Evolutionary conservation across 2,888 invertebrate species (phyloP), one percentile per base, ranked within the genome.

Genomic region (Pseudococcus jackbeardsleyi): DNA sequence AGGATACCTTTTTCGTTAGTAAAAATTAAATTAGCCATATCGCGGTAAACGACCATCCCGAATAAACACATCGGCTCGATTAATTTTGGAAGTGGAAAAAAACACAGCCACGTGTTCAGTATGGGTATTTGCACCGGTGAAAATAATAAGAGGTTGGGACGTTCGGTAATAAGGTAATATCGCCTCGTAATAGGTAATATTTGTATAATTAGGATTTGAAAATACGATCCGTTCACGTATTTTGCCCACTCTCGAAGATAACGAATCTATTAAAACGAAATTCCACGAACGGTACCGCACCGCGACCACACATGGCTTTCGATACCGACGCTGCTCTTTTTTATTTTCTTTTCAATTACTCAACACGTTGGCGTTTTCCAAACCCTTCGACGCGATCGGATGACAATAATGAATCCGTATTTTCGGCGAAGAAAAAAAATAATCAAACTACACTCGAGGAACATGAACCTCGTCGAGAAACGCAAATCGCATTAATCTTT

Each of bases 401-500:
- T 17, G 33, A 46, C 42, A 46, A 82, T 46, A 46, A 82, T 11
- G 12, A 82, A 82, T 82, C 11, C 46, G 42, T 5, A 82, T 72
- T 72, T 72, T 72, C 33, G 15, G 1, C 33, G 33, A 39, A 72
- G 19, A 72, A 72, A 72, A 7, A 42, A 42, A 42, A 42, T 42
- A 42, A 33, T 72, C 33, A 72, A 33, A 72, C 72, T 22, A 72
- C 19, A 33, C 8, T 26, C 12, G 68, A 68, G 68, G 42, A 68
- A 68, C 26, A 59, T 59, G n/a, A 59, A 72, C 72, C 72, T 79
- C 15, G 64, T 4, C 9, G 42, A n/a, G 79, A 79, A 39, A 12
- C n/a, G 42, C 7, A 82, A 82, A 82, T 82, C 79, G 46, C 79
- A 82, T 82, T 82, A 82, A 82, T 82, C 79, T 82, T 82, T 46